phyloP scores from a whole-genome alignment of 2,888 invertebrate species.

The Sycophila texana region DNA sequence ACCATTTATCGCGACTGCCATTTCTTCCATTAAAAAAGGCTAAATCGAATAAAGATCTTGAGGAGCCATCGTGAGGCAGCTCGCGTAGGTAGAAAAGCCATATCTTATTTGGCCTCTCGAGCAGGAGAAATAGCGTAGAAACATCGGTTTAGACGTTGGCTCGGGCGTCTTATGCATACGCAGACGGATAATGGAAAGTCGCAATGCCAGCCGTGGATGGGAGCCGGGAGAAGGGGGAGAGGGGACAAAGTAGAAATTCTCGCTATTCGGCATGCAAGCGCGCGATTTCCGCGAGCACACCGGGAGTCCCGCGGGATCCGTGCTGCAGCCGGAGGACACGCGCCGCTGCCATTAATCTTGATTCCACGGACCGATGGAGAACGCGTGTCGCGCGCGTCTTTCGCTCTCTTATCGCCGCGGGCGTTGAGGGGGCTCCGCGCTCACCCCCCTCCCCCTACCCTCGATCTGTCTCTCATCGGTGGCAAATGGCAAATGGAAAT shows the following conservation, averaged over 20 bases:
- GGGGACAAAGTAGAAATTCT: slow-evolving; percentile 42
- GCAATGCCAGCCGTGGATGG: background rate
- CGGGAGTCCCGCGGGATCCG: slow-evolving; percentile 57
- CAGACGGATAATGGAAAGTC: background rate
- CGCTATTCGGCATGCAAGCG: slow-evolving; percentile 56
- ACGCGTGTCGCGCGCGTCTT: slow-evolving; percentile 58
- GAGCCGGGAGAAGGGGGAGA: background rate
- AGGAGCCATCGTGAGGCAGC: no score
- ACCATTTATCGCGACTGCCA: no score
- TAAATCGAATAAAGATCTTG: no score
- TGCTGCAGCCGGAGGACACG: slow-evolving; percentile 58
- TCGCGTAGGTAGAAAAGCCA: no score
- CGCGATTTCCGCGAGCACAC: slow-evolving; percentile 61
- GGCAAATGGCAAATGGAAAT: slow-evolving; percentile 48
- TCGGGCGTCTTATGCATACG: slow-evolving; percentile 6
- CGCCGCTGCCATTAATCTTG: slow-evolving; percentile 69
- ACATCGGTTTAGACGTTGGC: slow-evolving; percentile 53
- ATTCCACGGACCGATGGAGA: slow-evolving; percentile 64
- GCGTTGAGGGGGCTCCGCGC: background rate
- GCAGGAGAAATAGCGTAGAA: slow-evolving; percentile 48
- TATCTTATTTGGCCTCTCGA: no score
- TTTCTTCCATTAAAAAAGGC: no score
- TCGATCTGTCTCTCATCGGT: slow-evolving; percentile 53
- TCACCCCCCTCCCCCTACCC: background rate
- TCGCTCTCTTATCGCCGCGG: slow-evolving; percentile 45